Base-by-base conservation (phyloP, 2,113 vertebrate species). In the Lamprologus speciosus region DNA sequence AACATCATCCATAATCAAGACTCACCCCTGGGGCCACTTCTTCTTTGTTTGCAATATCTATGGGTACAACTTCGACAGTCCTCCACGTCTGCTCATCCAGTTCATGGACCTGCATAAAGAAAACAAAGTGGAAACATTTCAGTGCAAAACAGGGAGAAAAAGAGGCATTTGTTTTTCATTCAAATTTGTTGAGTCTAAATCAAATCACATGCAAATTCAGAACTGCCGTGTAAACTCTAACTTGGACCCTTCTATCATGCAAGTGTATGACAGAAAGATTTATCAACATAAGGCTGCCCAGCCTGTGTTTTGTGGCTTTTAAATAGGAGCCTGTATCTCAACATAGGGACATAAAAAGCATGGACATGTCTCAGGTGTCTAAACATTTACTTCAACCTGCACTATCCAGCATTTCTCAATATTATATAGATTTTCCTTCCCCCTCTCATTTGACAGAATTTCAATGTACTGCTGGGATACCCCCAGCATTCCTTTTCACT, bases 21-120 rank as follows among this genome's bases (percentile, higher is more conserved):
- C 98, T 98, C 95, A 99, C 98, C 86, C 95, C 97, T 45, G 95
- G 89, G 70, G 98, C 97, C 92, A 99, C 98, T 92, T 98, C 97
- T 65, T 97, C 97, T 94, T 97, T 97, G 94, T 97, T 98, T 90
- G 98, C 97, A 85, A 99, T 99, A 88, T 99, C 98, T 89, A 99
- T 98, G 83, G 97, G 97, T 84, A 98, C 97, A 85, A 99, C 96
- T 92, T 99, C 98, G 80, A 99, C 98, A 0, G 95, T 97, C 95
- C 97, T 98, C 98, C 98, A 99, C 0, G 97, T 98, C 91, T 97
- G 97, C 4, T 97, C 97, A 86, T 99, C 98, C 96, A 99, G 96
- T 85, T 97, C 96, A 28, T 99, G 99, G 63, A 99, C 98, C 99
- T 99, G 94, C 2, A 85, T 63, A 51, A 54, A 53, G 54, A 60